Evolutionary conservation across 2,113 vertebrate genomes (phyloP), one percentile per base, ranked within the genome.

Genomic region (Spheniscus mendiculus): DNA sequence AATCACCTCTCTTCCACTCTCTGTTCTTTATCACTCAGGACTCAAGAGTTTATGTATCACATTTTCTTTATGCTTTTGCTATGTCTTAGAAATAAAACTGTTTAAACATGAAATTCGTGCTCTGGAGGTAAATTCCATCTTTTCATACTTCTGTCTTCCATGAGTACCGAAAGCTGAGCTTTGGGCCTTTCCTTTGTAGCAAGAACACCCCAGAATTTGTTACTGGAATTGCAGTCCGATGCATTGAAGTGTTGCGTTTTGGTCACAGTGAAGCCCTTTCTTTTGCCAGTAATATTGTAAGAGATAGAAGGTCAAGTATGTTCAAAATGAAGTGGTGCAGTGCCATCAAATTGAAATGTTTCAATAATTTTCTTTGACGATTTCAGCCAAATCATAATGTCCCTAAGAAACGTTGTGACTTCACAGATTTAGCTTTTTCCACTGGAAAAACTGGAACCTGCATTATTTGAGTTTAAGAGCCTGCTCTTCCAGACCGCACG

Each of bases 1-100:
- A 90, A 82, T 77, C 53, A 38, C 53, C 50, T 97, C 47, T 89
- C 79, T 92, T 83, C 69, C n/a, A 50, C 83, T 89, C 52, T 56
- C 56, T 53, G 25, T 25, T 93, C 61, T 79, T 77, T 61, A 22
- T 40, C 62, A 21, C 15, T 32, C 79, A 23, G 49, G 63, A 77
- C 52, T 66, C 6, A 42, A n/a, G 58, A 36, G 58, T 81, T 92
- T 73, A 15, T 30, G 8, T 19, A 19, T 62, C 27, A 3, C 23
- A 5, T 89, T 91, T 82, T 63, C 65, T 53, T 63, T 65, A 32
- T 12, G 23, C 14, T 82, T 95, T 93, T 36, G 25, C 25, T n/a
- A 0, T 9, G 12, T 55, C 27, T 90, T 73, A 1, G 10, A 85
- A 69, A 58, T 49, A 52, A 83, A 89, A 56, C 11, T 36, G 74